phyloP scores from a whole-genome alignment of 2,797 vertebrate genomes.

The Mallotus villosus region DNA sequence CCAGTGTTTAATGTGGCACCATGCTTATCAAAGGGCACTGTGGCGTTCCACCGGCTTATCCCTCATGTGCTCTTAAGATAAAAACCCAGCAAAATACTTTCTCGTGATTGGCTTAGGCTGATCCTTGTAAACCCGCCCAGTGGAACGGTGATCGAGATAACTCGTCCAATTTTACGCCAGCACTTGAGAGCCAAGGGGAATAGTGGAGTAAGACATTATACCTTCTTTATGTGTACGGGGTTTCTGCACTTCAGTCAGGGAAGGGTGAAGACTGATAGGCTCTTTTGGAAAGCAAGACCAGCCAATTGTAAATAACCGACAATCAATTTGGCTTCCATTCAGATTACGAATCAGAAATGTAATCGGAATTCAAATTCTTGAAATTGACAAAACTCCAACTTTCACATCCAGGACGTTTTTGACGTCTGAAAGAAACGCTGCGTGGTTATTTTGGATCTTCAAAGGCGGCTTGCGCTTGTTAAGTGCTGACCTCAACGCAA shows the following conservation, averaged over 20 bases:
- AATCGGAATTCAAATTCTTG: too few species aligned
- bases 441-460: not conserved
- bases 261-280: not conserved
- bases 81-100: slow-evolving; percentile 36
- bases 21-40: slow-evolving; percentile 38
- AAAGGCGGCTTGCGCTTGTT: slow-evolving; percentile 3
- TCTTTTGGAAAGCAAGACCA: not conserved
- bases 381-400: not conserved
- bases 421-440: not conserved
- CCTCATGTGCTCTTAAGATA: slow-evolving; percentile 43
- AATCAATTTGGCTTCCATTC: too few species aligned
- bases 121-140: slow-evolving; percentile 45
- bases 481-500: slow-evolving; percentile 44
- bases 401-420: not conserved
- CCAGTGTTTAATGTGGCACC: slow-evolving; percentile 39
- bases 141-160: slow-evolving; percentile 60
- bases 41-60: slow-evolving; percentile 14
- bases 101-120: slow-evolving; percentile 32
- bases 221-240: not conserved
- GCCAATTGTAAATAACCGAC: not conserved
- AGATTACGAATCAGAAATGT: too few species aligned
- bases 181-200: slow-evolving; percentile 20
- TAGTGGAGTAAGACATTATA: not conserved
- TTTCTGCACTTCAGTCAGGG: not conserved
- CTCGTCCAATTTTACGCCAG: slow-evolving; percentile 51